Evolutionary conservation across 1,140 invertebrate genomes (phyloP).

Genomic region (Calephelis nemesis): DNA sequence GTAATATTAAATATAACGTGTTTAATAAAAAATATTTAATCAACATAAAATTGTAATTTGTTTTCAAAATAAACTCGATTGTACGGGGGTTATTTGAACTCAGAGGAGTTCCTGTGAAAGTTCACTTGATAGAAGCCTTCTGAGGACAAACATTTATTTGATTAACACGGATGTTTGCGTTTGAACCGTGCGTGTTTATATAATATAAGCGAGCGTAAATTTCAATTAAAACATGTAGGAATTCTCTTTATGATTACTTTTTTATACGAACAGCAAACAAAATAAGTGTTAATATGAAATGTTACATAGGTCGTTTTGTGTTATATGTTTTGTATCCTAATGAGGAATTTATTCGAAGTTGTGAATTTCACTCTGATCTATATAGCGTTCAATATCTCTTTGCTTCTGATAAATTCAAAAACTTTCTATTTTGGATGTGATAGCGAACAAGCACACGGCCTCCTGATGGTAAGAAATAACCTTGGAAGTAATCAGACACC

Average conservation of each 20-base stretch:
- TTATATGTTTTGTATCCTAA: too few relatives aligned
- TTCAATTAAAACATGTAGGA: conserved; percentile 1
- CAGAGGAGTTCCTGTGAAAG: neutral
- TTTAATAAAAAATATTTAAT: neutral
- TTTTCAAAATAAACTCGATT: conserved; percentile 6
- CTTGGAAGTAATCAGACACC: too few relatives aligned
- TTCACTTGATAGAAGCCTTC: conserved; percentile 9
- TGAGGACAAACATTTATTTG: conserved; percentile 12
- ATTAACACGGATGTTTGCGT: conserved; percentile 11
- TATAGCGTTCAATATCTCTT: too few relatives aligned
- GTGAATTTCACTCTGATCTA: too few relatives aligned
- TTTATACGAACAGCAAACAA: neutral
- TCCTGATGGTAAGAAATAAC: too few relatives aligned
- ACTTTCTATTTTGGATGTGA: too few relatives aligned
- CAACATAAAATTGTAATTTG: neutral
- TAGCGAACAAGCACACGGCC: too few relatives aligned
- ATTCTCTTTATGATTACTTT: neutral
- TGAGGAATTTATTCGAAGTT: too few relatives aligned
- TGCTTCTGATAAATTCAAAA: too few relatives aligned
- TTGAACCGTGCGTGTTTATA: conserved; percentile 9
- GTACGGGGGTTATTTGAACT: conserved; percentile 5
- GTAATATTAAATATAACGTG: neutral
- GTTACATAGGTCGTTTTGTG: too few relatives aligned
- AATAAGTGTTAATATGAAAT: neutral
- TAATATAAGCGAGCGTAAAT: neutral